Base-by-base conservation (phyloP, 2,113 vertebrate species). In the Agelaius phoeniceus region DNA sequence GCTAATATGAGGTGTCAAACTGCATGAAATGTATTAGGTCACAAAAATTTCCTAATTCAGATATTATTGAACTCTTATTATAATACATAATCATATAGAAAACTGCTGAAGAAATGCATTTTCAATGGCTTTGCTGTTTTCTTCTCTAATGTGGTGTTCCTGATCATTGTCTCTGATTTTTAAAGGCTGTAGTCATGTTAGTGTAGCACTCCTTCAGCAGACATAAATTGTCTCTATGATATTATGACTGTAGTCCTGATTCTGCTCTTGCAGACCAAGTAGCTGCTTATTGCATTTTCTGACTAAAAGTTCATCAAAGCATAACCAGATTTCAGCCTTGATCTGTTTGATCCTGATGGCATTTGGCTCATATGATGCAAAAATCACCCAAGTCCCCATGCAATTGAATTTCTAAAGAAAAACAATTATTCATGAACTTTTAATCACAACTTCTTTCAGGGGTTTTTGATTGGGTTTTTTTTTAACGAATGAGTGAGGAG, bases 81-180 rank as follows among this genome's bases (percentile, higher is more conserved):
- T 41, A 73, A 71, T 77, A 65, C 52, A 86, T 91, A 96, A 95
- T 93, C 13, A 15, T 75, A 49, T 13, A 74, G 58, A 86, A 94
- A 90, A 88, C 39, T 93, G 76, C 73, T 79, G 76, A 96, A 94
- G 65, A 95, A 95, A 54, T 82, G 41, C 33, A 76, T 84, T 95
- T 92, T 92, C 93, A 94, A 84, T 90, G 79, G 41, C 62, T 89
- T 89, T 86, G 35, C 49, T 93, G 23, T 94, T 96, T 86, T 96
- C 46, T 94, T 75, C 48, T 76, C 27, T 75, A 67, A 84, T 51
- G 28, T 59, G 33, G 19, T 2, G 0, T 72, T 94, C 81, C 81
- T 85, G 71, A 83, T 87, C n/a, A 71, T 67, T 84, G 63, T 90
- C 63, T 87, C 71, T 89, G 76, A 75, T 92, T 71, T 93, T 86